A percentile compares a stretch with the other conserved stretches of the same genome.
Conservation (phyloP, 2,888 invertebrate genomes). For the Plusia festucae region DNA sequence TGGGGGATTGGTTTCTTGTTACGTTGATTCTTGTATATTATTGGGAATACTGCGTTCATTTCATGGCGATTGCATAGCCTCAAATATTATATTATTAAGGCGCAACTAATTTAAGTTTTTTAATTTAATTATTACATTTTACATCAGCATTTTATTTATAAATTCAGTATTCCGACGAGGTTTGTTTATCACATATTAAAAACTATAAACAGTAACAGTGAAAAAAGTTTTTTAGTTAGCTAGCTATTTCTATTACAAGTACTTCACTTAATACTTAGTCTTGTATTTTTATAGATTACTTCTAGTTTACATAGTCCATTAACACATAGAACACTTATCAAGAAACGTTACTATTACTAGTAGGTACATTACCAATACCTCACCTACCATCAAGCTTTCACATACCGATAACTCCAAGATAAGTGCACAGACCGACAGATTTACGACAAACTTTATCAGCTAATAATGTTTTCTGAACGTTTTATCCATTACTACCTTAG, state of each 20-base stretch:
- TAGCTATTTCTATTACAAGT: neutral
- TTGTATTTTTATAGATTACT: neutral
- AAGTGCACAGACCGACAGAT: conserved; percentile 59
- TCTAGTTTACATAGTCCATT: neutral
- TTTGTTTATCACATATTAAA: too few relatives aligned
- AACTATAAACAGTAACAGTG: too few relatives aligned
- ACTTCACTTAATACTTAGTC: neutral
- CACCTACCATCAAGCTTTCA: conserved; percentile 59
- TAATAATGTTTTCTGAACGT: conserved; percentile 60
- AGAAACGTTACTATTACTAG: conserved; percentile 24
- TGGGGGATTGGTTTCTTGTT: neutral
- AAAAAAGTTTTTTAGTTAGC: too few relatives aligned
- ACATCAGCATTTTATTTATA: too few relatives aligned
- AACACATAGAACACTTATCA: conserved; percentile 1
- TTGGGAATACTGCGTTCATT: too few relatives aligned
- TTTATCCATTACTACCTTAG: conserved; percentile 55
- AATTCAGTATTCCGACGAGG: too few relatives aligned
- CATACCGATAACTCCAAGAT: conserved; percentile 61
- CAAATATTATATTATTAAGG: too few relatives aligned
- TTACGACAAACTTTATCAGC: conserved; percentile 61
- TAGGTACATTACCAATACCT: conserved; percentile 35
- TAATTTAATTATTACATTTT: too few relatives aligned
- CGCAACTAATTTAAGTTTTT: too few relatives aligned
- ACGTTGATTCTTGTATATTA: too few relatives aligned
- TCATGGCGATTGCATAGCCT: too few relatives aligned